Conservation (phyloP, 2,797 vertebrate genomes). For the Hypotaenidia philippensis region DNA sequence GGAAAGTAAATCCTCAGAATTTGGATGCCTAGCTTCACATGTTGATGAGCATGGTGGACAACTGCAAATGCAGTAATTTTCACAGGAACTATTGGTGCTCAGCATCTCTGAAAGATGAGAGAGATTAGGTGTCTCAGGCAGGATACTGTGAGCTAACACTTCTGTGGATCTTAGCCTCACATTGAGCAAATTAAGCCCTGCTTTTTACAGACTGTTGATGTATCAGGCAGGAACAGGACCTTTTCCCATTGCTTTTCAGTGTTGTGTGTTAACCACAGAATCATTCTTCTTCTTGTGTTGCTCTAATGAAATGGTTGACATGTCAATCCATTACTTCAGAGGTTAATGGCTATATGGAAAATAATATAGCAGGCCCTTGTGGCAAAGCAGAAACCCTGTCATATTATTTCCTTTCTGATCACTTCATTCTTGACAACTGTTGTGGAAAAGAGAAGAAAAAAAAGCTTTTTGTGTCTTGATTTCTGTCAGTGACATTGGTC, state of each 20-base stretch:
- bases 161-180: not conserved
- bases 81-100: not conserved
- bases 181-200: not conserved
- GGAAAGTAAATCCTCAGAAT: not conserved
- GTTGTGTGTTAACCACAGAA: not conserved
- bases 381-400: not conserved
- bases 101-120: not conserved
- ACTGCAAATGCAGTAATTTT: not conserved
- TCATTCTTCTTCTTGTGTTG: not conserved
- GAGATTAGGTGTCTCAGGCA: not conserved
- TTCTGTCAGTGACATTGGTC: not conserved
- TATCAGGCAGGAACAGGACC: not conserved
- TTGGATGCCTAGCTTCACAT: not conserved
- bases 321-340: not conserved
- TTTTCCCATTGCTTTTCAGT: not conserved
- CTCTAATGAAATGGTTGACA: slow-evolving; percentile 6
- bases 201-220: not conserved
- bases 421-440: not conserved
- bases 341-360: not conserved
- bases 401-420: not conserved
- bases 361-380: not conserved
- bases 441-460: not conserved
- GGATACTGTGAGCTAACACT: not conserved
- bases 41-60: not conserved
- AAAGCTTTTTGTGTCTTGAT: not conserved